Conservation (phyloP, 2,888 invertebrate genomes). For the Copidosoma aretas region DNA sequence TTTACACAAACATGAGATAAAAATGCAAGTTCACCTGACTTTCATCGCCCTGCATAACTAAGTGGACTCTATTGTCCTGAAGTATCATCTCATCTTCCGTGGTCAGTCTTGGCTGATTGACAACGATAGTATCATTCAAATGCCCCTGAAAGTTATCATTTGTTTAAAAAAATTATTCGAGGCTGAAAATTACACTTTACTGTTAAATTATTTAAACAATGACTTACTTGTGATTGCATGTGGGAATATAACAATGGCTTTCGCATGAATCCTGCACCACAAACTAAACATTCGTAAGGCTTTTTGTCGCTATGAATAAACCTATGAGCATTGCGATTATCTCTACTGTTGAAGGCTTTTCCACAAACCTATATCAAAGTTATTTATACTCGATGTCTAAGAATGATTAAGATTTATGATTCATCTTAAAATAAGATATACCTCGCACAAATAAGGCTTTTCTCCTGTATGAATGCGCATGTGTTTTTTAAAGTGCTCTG, state of each 20-base stretch:
- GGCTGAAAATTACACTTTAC: too few species aligned
- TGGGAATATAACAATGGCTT: conserved; percentile 80
- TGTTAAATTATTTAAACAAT: background rate
- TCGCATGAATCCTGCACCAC: conserved; percentile 84
- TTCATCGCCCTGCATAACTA: conserved; percentile 56
- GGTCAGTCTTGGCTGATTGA: conserved; percentile 80
- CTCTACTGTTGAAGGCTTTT: conserved; percentile 82
- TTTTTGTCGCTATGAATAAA: conserved; percentile 87
- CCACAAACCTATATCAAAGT: conserved; percentile 71
- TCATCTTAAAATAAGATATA: conserved; percentile 55
- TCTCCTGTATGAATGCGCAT: conserved; percentile 79
- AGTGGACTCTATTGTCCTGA: conserved; percentile 61
- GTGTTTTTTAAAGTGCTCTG: conserved; percentile 84
- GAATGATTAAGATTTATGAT: background rate
- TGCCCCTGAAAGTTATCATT: conserved; percentile 67
- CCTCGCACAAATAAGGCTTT: conserved; percentile 78
- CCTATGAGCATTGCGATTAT: conserved; percentile 84
- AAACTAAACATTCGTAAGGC: conserved; percentile 82
- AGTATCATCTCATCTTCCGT: conserved; percentile 62
- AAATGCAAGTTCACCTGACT: conserved; percentile 49
- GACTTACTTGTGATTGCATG: conserved; percentile 71
- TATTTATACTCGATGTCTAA: background rate
- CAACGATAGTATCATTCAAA: conserved; percentile 80
- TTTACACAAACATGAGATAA: background rate
- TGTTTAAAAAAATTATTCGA: background rate